These are phyloP conservation scores for Kryptolebias marmoratus DNA, from an alignment of 2,113 vertebrate species.

Conservation along the genomic window DNA sequence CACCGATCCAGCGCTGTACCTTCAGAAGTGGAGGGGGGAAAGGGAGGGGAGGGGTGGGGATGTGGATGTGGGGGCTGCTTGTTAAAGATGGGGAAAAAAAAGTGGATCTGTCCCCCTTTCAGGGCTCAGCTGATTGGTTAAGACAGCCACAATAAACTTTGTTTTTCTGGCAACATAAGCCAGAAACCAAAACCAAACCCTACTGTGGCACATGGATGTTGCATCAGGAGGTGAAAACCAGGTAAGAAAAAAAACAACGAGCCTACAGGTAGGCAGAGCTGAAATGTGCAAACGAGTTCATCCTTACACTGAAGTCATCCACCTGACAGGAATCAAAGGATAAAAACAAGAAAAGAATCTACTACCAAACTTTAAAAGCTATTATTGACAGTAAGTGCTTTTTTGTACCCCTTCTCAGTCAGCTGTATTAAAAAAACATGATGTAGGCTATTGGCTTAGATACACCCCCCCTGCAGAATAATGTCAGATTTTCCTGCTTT, in stretches of 20 bases:
- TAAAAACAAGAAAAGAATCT: not conserved
- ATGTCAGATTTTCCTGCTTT: not conserved
- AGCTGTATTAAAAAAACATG: not conserved
- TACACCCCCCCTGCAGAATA: not conserved
- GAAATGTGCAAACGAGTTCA: constrained; percentile 24
- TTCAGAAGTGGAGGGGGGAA: not conserved
- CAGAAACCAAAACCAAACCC: not conserved
- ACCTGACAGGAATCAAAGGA: constrained; percentile 13
- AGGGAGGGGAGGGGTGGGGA: not conserved
- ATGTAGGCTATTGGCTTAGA: not conserved
- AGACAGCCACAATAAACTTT: not conserved
- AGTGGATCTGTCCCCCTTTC: not conserved
- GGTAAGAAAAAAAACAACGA: constrained; percentile 10
- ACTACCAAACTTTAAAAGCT: not conserved
- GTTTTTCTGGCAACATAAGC: not conserved
- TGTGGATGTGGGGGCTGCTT: not conserved
- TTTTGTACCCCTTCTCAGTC: not conserved
- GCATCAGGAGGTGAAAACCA: not conserved
- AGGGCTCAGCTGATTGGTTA: not conserved
- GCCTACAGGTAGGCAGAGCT: not conserved
- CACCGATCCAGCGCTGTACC: constrained; percentile 16
- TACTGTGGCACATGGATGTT: no score
- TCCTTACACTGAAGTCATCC: constrained; percentile 35
- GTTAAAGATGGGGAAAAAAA: constrained; percentile 10
- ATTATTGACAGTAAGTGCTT: not conserved